Conservation (phyloP, 2,888 invertebrate genomes). For the Chrysolina haemoptera region DNA sequence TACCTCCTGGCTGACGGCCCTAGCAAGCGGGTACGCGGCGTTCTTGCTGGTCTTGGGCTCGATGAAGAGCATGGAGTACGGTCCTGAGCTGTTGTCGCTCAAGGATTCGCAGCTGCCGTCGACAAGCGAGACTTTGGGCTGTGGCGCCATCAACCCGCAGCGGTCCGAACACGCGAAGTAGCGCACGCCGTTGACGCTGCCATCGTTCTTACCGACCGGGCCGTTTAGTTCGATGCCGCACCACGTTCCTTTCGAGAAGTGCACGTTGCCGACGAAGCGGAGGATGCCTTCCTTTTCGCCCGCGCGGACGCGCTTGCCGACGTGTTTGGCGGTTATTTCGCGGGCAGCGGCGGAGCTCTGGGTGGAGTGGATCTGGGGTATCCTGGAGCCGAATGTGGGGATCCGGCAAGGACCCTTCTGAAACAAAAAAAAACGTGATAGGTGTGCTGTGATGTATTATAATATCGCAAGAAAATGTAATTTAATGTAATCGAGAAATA, state of each 20-base stretch:
- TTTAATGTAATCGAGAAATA: too few species aligned
- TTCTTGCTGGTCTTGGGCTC: constrained; percentile 34
- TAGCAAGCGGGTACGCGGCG: background rate
- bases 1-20: constrained; percentile 21
- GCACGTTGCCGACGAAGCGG: constrained; percentile 73
- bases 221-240: constrained; percentile 76
- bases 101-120: constrained; percentile 66
- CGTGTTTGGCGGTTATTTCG: constrained; percentile 53
- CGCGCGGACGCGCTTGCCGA: constrained; percentile 64
- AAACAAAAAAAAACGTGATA: constrained; percentile 50
- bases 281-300: constrained; percentile 71
- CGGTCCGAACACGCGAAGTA: constrained; percentile 76
- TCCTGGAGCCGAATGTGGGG: constrained; percentile 64
- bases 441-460: background rate
- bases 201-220: constrained; percentile 76
- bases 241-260: constrained; percentile 74
- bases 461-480: too few species aligned
- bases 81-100: constrained; percentile 72
- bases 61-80: constrained; percentile 74
- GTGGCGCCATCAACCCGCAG: constrained; percentile 77
- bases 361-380: constrained; percentile 56
- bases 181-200: constrained; percentile 74
- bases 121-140: constrained; percentile 70
- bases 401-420: constrained; percentile 64
- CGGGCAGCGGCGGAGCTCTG: constrained; percentile 32